Evolutionary conservation across 2,888 invertebrate genomes (phyloP).

Genomic region (Ormyrus pomaceus): DNA sequence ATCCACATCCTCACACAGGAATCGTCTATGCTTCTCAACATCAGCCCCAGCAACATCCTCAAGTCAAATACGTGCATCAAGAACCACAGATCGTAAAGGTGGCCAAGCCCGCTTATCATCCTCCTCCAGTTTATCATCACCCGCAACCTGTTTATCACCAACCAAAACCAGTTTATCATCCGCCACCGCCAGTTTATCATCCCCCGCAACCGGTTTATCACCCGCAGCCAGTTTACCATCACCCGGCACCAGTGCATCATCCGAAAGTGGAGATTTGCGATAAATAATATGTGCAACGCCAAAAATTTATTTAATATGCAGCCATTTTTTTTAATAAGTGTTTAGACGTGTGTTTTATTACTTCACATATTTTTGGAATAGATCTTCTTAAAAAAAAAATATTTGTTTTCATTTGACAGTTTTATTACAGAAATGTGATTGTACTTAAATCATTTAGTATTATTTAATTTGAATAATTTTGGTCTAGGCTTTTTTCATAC

Average conservation of each 20-base stretch:
- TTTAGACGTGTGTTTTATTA: too few species aligned
- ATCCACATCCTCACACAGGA: conserved; percentile 23
- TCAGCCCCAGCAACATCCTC: conserved; percentile 54
- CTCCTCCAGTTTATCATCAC: conserved; percentile 37
- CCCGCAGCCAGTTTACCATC: conserved; percentile 39
- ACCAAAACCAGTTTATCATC: conserved; percentile 46
- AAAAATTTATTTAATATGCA: too few species aligned
- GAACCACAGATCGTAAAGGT: conserved; percentile 58
- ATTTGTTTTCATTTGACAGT: too few species aligned
- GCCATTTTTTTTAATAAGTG: too few species aligned
- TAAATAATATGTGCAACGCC: conserved; percentile 4
- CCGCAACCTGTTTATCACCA: conserved; percentile 44
- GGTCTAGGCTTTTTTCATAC: too few species aligned
- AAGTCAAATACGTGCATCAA: conserved; percentile 57
- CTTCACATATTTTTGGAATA: too few species aligned
- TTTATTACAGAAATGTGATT: too few species aligned
- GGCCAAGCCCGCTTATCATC: conserved; percentile 37
- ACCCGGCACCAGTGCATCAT: conserved; percentile 46
- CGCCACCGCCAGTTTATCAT: conserved; percentile 45
- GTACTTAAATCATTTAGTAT: too few species aligned
- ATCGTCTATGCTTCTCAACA: conserved; percentile 59
- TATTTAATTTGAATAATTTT: too few species aligned
- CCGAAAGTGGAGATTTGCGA: conserved; percentile 44
- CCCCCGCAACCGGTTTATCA: conserved; percentile 47
- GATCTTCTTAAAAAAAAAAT: too few species aligned